Conservation (phyloP, 1,140 invertebrate species). For the Nebria ingens region DNA sequence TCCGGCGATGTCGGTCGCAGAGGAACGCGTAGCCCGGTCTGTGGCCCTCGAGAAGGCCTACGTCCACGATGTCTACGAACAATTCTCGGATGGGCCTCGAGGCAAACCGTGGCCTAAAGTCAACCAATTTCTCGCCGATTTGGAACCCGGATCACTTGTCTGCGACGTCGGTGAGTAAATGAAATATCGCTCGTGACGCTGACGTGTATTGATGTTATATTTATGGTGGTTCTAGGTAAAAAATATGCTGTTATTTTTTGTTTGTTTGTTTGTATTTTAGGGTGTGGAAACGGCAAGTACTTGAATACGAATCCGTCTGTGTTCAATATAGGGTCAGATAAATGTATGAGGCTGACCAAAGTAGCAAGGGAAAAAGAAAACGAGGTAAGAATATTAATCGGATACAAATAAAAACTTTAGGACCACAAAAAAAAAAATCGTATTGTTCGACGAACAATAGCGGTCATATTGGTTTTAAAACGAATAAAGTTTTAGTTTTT, state of each 20-base stretch:
- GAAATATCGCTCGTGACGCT: too few species aligned
- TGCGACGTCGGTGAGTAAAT: constrained; percentile 74
- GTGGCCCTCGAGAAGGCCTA: constrained; percentile 86
- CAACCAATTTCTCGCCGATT: constrained; percentile 71
- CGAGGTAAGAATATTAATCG: constrained; percentile 52
- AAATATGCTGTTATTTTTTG: constrained; percentile 10
- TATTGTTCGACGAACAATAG: too few species aligned
- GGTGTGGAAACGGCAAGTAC: constrained; percentile 91
- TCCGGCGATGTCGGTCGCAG: constrained; percentile 23
- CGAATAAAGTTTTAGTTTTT: too few species aligned
- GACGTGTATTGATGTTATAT: too few species aligned
- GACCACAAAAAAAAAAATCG: neutral
- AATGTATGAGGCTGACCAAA: constrained; percentile 67
- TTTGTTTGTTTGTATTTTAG: constrained; percentile 37
- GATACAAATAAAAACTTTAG: neutral
- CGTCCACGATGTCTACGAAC: constrained; percentile 90
- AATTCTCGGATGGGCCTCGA: constrained; percentile 62
- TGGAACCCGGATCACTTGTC: constrained; percentile 83
- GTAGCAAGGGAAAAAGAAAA: constrained; percentile 67
- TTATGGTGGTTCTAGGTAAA: too few species aligned
- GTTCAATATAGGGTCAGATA: constrained; percentile 78
- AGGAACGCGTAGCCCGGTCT: constrained; percentile 57
- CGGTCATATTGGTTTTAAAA: too few species aligned
- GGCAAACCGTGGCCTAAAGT: constrained; percentile 73
- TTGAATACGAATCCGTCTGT: constrained; percentile 75